Conservation (phyloP, 2,113 vertebrate species). For the Sceloporus tristichus region DNA sequence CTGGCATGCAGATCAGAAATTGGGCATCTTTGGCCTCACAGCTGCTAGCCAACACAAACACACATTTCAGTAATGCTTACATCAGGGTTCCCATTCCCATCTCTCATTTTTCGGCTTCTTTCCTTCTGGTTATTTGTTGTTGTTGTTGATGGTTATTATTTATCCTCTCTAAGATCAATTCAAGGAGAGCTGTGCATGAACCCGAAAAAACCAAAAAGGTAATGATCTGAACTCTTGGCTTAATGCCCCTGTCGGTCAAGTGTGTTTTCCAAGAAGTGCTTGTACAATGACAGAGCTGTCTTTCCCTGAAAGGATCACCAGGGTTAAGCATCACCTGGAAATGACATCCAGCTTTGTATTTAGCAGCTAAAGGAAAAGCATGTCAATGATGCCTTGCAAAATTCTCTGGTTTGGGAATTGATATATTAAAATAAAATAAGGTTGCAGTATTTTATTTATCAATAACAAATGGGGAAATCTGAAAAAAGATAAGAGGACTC, state of each 20-base stretch:
- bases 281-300: background rate
- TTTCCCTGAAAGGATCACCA: background rate
- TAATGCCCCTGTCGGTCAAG: background rate
- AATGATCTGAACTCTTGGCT: background rate
- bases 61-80: too few relatives aligned
- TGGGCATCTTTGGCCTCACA: background rate
- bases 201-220: background rate
- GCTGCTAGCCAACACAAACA: background rate
- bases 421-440: background rate
- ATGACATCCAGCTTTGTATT: background rate
- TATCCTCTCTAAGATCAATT: background rate
- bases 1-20: background rate
- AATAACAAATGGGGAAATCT: background rate
- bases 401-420: background rate
- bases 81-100: background rate
- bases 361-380: background rate
- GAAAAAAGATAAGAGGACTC: background rate
- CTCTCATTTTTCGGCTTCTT: background rate
- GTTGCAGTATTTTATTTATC: constrained; percentile 5
- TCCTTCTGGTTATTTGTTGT: background rate
- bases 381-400: background rate
- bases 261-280: constrained; percentile 5
- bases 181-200: background rate
- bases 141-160: background rate
- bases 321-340: constrained; percentile 12